These are phyloP conservation scores for Brotula barbata DNA, from an alignment of 2,797 vertebrate species.

Conservation along the genomic window DNA sequence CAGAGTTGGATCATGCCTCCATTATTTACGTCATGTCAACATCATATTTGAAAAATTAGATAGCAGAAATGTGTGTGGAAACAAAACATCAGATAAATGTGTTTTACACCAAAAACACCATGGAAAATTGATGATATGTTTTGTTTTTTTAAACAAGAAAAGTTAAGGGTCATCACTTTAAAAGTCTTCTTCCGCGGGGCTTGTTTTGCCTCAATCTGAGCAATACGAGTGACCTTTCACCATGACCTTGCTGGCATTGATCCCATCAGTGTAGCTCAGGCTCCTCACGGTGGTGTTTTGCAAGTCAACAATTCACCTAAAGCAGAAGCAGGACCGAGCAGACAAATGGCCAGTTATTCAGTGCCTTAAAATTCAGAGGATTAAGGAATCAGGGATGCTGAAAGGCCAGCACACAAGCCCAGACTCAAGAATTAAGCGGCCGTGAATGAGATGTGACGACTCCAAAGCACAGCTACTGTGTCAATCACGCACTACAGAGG, in stretches of 20 bases:
- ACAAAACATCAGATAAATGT: background rate
- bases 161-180: no score
- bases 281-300: conserved; percentile 50
- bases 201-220: conserved; percentile 15
- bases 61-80: no score
- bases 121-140: no score
- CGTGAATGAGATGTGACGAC: conserved; percentile 67
- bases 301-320: conserved; percentile 60
- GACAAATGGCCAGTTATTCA: conserved; percentile 57
- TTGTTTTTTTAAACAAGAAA: no score
- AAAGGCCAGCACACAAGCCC: conserved; percentile 46
- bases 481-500: conserved; percentile 46
- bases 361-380: conserved; percentile 50
- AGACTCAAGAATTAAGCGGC: conserved; percentile 64
- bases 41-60: no score
- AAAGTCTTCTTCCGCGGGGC: no score
- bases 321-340: conserved; percentile 37
- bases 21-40: no score
- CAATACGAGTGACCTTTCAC: conserved; percentile 28
- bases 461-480: conserved; percentile 65
- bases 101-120: no score
- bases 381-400: conserved; percentile 63
- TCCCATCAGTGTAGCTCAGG: conserved; percentile 21
- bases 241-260: conserved; percentile 46
- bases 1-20: no score